phyloP scores from a whole-genome alignment of 2,888 invertebrate species.

The Encarsia formosa region DNA sequence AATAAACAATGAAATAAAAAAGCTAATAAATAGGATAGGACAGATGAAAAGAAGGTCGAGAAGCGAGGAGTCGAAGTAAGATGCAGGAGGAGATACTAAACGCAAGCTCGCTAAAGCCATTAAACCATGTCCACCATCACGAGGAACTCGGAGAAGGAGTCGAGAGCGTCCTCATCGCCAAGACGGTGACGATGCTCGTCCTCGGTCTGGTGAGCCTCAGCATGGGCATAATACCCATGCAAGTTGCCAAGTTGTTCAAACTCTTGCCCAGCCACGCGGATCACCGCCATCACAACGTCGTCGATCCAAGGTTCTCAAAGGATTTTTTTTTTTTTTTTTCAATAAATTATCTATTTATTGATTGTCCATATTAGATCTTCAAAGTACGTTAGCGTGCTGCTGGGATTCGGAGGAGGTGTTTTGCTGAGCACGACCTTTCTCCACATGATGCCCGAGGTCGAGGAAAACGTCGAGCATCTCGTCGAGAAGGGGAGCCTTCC shows the following conservation, averaged over 20 bases:
- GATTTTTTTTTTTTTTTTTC: background rate
- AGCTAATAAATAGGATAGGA: no score
- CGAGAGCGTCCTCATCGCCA: constrained; percentile 62
- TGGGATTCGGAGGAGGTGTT: constrained; percentile 84
- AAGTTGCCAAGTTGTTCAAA: constrained; percentile 63
- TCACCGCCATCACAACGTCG: no score
- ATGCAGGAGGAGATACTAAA: no score
- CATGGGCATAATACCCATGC: constrained; percentile 71
- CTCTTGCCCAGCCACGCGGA: constrained; percentile 52
- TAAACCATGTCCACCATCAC: background rate
- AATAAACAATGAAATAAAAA: no score
- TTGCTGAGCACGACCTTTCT: constrained; percentile 76
- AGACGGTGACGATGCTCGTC: constrained; percentile 73
- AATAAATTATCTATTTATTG: background rate
- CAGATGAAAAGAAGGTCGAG: no score
- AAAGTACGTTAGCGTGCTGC: constrained; percentile 57
- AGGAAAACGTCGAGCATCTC: constrained; percentile 63
- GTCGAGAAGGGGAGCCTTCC: constrained; percentile 51
- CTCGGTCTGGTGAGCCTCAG: constrained; percentile 71
- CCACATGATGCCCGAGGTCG: constrained; percentile 76
- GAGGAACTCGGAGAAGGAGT: constrained; percentile 24
- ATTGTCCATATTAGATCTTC: constrained; percentile 35
- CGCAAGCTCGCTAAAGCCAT: no score
- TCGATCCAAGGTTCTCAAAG: no score
- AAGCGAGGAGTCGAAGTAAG: no score